phyloP scores from a whole-genome alignment of 2,797 vertebrate genomes.

The Thunnus albacares region DNA sequence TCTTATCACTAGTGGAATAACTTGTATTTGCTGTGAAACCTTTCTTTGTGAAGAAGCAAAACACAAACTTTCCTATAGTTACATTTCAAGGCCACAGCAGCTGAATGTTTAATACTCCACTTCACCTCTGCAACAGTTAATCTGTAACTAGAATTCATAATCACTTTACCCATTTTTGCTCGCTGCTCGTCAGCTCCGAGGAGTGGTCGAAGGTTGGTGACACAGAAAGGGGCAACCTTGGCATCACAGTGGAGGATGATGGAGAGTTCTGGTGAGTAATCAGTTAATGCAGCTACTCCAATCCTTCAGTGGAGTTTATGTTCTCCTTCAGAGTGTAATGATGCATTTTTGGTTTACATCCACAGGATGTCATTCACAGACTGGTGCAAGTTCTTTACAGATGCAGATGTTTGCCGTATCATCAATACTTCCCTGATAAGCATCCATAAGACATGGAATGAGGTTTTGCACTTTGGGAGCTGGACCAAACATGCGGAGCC shows the following conservation, averaged over 20 bases:
- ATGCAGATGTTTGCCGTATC: slow-evolving; percentile 90
- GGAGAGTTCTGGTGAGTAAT: slow-evolving; percentile 94
- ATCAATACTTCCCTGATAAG: slow-evolving; percentile 92
- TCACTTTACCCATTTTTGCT: background rate
- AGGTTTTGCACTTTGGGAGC: slow-evolving; percentile 86
- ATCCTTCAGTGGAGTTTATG: background rate
- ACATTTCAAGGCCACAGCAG: background rate
- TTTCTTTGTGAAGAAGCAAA: background rate
- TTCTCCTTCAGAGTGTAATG: background rate
- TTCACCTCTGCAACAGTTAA: no score
- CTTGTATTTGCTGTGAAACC: background rate
- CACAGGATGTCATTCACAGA: slow-evolving; percentile 94
- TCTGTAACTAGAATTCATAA: background rate
- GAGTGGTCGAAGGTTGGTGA: slow-evolving; percentile 93
- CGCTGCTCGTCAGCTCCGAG: slow-evolving; percentile 86
- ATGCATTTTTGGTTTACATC: background rate
- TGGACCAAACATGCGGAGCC: slow-evolving; percentile 90
- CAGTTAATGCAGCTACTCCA: background rate
- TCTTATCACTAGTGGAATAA: background rate
- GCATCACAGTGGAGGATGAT: slow-evolving; percentile 91
- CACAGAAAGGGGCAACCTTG: slow-evolving; percentile 87
- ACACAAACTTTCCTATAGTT: background rate
- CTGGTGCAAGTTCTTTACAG: slow-evolving; percentile 93
- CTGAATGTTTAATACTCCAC: no score
- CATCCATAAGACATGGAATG: slow-evolving; percentile 90